These are phyloP conservation scores for Pelagia noctiluca DNA, from an alignment of 30 jellyfish, hydroid and myxozoan genomes.

Conservation along the genomic window DNA sequence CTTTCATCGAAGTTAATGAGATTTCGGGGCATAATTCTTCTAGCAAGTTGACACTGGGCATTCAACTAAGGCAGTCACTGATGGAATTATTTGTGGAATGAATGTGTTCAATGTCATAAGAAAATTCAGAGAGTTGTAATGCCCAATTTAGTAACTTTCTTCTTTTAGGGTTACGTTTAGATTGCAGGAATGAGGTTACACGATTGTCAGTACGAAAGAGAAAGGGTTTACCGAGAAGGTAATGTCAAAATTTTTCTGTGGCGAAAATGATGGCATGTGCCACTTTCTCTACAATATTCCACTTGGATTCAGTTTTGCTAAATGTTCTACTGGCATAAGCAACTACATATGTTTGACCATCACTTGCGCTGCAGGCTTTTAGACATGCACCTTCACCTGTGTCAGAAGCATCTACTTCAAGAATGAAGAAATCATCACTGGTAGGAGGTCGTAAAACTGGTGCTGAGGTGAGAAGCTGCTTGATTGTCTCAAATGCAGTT, in stretches of 20 bases:
- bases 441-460: conserved; percentile 59
- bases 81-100: conserved; percentile 1
- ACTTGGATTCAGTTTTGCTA: conserved; percentile 8
- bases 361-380: conserved; percentile 30
- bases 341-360: conserved; percentile 27
- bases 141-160: conserved; percentile 28
- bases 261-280: too few species aligned
- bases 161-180: conserved; percentile 32
- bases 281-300: too few species aligned
- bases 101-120: conserved; percentile 14
- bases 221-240: conserved; percentile 40
- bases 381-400: conserved; percentile 49
- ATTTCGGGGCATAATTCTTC: conserved; percentile 23
- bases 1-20: conserved; percentile 9
- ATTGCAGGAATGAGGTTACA: conserved; percentile 36
- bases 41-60: conserved; percentile 37
- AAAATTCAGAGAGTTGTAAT: not conserved
- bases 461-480: conserved; percentile 45
- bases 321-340: conserved; percentile 14
- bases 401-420: conserved; percentile 35
- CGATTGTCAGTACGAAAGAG: conserved; percentile 48
- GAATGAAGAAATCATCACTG: conserved; percentile 31
- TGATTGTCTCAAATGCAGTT: conserved; percentile 43
- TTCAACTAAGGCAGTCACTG: conserved; percentile 50
- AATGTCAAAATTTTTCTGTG: conserved; percentile 37